phyloP scores from a whole-genome alignment of 35 echinoderm and acorn worm species.

The Ophiothrix spiculata region DNA sequence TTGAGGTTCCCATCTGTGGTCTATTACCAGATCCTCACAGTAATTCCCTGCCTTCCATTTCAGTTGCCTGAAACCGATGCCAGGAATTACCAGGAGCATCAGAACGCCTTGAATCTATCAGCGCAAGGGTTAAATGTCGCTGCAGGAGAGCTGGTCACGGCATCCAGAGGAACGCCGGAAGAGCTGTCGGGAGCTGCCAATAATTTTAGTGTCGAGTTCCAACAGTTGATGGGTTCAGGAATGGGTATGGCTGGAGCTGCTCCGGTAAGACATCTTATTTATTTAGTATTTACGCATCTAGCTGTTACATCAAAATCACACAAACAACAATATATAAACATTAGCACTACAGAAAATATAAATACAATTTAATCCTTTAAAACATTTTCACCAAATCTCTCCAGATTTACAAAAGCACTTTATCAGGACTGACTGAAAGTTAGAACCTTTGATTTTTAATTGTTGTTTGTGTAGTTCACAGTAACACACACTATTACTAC shows the following conservation, averaged over 20 bases:
- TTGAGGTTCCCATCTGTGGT: not conserved
- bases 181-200: slow-evolving; percentile 74
- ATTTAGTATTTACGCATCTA: too few relatives aligned
- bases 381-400: too few relatives aligned
- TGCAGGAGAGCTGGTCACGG: slow-evolving; percentile 66
- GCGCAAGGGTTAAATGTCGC: slow-evolving; percentile 81
- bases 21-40: not conserved
- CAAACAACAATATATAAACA: too few relatives aligned
- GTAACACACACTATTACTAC: too few relatives aligned
- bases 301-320: too few relatives aligned
- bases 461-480: too few relatives aligned
- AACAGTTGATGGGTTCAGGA: slow-evolving; percentile 84
- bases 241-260: slow-evolving; percentile 90
- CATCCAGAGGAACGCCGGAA: slow-evolving; percentile 66
- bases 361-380: too few relatives aligned
- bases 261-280: slow-evolving; percentile 88
- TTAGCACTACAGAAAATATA: too few relatives aligned
- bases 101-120: slow-evolving; percentile 74
- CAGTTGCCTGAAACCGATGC: slow-evolving; percentile 69
- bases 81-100: slow-evolving; percentile 81
- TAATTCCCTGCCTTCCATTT: not conserved
- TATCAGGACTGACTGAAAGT: too few relatives aligned
- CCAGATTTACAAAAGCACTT: too few relatives aligned
- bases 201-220: slow-evolving; percentile 83
- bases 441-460: too few relatives aligned